Evolutionary conservation across 2,888 invertebrate species (phyloP).

Genomic region (Yponomeuta sedellus): DNA sequence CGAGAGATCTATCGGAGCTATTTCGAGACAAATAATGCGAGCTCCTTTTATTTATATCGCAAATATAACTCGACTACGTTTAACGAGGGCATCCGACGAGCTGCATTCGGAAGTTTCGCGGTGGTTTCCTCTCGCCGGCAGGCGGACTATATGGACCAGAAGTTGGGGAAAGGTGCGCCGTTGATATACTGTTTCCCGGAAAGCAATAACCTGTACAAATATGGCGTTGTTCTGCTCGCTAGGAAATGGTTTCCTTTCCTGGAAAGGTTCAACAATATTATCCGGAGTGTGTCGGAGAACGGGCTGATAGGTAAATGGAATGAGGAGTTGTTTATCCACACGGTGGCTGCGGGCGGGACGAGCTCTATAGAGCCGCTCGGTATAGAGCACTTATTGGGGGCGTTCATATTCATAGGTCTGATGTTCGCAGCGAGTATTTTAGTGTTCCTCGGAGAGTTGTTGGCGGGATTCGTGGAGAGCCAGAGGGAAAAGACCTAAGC

Average conservation of each 20-base stretch:
- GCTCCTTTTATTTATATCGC: slow-evolving; percentile 66
- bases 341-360: slow-evolving; percentile 36
- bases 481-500: not conserved
- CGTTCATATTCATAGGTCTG: slow-evolving; percentile 65
- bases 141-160: slow-evolving; percentile 63
- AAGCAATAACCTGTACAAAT: slow-evolving; percentile 65
- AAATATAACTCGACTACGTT: slow-evolving; percentile 64
- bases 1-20: slow-evolving; percentile 68
- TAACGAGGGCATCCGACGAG: slow-evolving; percentile 54
- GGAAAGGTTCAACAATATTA: slow-evolving; percentile 59
- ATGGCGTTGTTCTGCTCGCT: slow-evolving; percentile 64
- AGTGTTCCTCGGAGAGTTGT: slow-evolving; percentile 54
- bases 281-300: slow-evolving; percentile 65
- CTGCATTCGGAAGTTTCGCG: slow-evolving; percentile 61
- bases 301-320: slow-evolving; percentile 71
- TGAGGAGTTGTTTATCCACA: slow-evolving; percentile 55
- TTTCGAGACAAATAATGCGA: slow-evolving; percentile 68
- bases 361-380: slow-evolving; percentile 52
- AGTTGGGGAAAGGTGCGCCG: slow-evolving; percentile 57
- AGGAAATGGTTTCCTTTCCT: slow-evolving; percentile 68
- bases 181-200: slow-evolving; percentile 67
- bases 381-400: slow-evolving; percentile 62
- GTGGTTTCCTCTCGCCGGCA: slow-evolving; percentile 64
- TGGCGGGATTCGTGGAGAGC: slow-evolving; percentile 20
- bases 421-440: slow-evolving; percentile 52